phyloP scores from a whole-genome alignment of 2,888 invertebrate species.

The Sialis lutaria region DNA sequence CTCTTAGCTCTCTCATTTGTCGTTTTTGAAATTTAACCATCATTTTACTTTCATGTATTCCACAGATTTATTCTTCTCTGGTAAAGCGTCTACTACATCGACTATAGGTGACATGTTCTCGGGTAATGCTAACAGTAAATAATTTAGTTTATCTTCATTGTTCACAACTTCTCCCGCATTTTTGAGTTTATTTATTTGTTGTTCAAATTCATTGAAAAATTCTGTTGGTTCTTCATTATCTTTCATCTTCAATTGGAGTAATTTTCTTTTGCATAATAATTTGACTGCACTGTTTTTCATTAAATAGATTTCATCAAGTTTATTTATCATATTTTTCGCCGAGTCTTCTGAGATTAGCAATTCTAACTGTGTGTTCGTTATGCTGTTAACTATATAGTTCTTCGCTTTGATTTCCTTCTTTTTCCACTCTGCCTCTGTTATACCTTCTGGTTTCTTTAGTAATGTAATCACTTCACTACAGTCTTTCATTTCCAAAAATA shows the following conservation, averaged over 20 bases:
- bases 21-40: conserved; percentile 9
- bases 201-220: conserved; percentile 14
- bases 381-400: not conserved
- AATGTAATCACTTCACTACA: not conserved
- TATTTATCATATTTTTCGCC: conserved; percentile 1
- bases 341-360: conserved; percentile 5
- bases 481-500: not conserved
- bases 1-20: conserved; percentile 6
- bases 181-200: conserved; percentile 13
- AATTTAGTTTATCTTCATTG: conserved; percentile 14
- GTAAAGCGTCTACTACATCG: conserved; percentile 12
- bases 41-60: conserved; percentile 15
- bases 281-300: conserved; percentile 8
- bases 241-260: conserved; percentile 8
- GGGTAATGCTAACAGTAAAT: conserved; percentile 14
- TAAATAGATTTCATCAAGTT: conserved; percentile 6
- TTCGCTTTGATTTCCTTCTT: conserved; percentile 6
- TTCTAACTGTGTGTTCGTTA: conserved; percentile 8
- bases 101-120: conserved; percentile 12
- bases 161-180: conserved; percentile 11
- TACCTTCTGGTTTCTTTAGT: not conserved
- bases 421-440: too few species aligned
- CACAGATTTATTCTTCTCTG: conserved; percentile 12
- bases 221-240: conserved; percentile 8
- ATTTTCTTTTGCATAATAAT: conserved; percentile 8